Conservation (phyloP, 2,113 vertebrate genomes). For the Tricholaema leucomelas region DNA sequence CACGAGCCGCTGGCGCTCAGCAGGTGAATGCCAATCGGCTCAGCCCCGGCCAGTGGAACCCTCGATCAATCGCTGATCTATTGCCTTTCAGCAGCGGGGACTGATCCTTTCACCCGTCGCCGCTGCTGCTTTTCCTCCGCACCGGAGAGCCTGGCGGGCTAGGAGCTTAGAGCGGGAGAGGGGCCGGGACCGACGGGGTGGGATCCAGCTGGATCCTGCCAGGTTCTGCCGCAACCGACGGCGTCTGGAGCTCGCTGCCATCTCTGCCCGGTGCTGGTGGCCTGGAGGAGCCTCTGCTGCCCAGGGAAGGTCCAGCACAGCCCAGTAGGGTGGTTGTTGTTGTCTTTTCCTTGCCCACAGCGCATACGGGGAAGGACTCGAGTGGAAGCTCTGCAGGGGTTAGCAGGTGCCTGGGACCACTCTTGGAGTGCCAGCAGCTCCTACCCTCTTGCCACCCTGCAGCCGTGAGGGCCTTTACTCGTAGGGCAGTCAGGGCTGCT, state of each 20-base stretch:
- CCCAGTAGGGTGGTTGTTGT: rapidly evolving
- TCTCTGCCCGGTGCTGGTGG: neutral
- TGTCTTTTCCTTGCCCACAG: neutral
- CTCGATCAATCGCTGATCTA: conserved; percentile 59
- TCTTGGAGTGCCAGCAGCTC: rapidly evolving
- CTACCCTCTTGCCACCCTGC: neutral
- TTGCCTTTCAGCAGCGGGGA: conserved; percentile 57
- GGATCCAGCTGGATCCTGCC: neutral
- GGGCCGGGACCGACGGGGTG: rapidly evolving
- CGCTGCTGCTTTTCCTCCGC: neutral
- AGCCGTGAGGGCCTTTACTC: neutral
- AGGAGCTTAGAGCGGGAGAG: neutral
- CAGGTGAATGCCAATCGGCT: conserved; percentile 80
- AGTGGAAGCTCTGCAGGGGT: neutral
- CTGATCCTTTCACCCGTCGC: conserved; percentile 63
- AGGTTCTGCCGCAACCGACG: neutral
- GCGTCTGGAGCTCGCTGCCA: rapidly evolving
- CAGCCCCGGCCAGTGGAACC: conserved; percentile 67
- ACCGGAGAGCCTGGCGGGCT: neutral
- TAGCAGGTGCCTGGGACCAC: rapidly evolving
- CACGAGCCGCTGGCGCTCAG: conserved; percentile 78
- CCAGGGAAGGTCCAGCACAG: neutral
- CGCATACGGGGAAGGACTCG: neutral
- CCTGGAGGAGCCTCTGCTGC: neutral
- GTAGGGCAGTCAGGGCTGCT: neutral